These are phyloP conservation scores for Neoascia interrupta DNA, from an alignment of 2,888 invertebrate genomes.

Conservation along the genomic window DNA sequence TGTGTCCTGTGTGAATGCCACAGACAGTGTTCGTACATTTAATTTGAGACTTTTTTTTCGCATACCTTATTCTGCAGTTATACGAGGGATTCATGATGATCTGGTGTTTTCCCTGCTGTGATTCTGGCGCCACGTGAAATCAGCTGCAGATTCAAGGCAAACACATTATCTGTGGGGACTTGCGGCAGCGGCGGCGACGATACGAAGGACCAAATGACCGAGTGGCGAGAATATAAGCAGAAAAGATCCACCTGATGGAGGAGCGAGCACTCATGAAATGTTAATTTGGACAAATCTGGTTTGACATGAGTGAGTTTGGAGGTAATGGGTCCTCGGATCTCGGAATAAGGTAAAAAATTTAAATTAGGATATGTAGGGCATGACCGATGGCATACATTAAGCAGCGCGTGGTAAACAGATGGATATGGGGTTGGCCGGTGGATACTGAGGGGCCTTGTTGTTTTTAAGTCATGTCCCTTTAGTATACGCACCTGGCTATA, in stretches of 20 bases:
- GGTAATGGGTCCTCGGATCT: slow-evolving; percentile 47
- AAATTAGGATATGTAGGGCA: slow-evolving; percentile 35
- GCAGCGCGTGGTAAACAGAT: background rate
- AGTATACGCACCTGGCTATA: too few relatives aligned
- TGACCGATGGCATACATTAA: slow-evolving; percentile 24
- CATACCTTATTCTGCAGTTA: background rate
- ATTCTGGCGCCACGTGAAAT: slow-evolving; percentile 19
- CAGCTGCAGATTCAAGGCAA: slow-evolving; percentile 3
- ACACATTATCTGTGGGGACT: background rate
- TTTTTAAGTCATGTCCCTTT: too few relatives aligned
- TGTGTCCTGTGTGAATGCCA: slow-evolving; percentile 44
- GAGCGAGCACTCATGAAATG: slow-evolving; percentile 35
- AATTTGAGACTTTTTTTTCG: background rate
- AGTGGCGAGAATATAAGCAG: background rate
- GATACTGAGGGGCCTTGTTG: too few relatives aligned
- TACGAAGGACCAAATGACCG: slow-evolving; percentile 13
- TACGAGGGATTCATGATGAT: slow-evolving; percentile 7
- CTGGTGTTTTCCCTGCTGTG: slow-evolving; percentile 4
- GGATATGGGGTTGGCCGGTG: too few relatives aligned
- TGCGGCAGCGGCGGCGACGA: background rate
- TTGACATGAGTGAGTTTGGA: slow-evolving; percentile 44
- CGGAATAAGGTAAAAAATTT: slow-evolving; percentile 44
- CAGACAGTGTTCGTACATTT: slow-evolving; percentile 30
- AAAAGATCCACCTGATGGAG: background rate
- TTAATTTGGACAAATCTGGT: slow-evolving; percentile 52